These are phyloP conservation scores for Vulpes ferrilata DNA, from an alignment of 2,113 vertebrate genomes.

Conservation along the genomic window DNA sequence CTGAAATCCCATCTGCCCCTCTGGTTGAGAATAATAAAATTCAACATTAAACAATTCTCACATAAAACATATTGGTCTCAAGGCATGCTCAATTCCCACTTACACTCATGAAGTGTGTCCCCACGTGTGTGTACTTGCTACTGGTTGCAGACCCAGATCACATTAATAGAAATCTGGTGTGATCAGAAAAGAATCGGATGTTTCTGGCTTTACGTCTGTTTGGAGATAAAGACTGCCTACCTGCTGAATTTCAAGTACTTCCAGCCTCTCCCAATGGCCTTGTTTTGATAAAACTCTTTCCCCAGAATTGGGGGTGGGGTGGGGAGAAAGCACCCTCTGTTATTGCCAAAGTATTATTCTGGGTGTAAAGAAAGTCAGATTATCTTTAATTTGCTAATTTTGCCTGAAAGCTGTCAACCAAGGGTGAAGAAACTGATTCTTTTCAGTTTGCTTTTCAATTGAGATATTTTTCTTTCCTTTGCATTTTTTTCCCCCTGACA, in stretches of 20 bases:
- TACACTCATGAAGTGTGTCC: not conserved
- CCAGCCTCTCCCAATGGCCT: not conserved
- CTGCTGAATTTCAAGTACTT: slow-evolving; percentile 49
- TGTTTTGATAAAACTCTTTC: not conserved
- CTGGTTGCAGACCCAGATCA: not conserved
- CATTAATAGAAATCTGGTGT: not conserved
- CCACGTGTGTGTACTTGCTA: not conserved
- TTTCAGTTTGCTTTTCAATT: slow-evolving; percentile 39
- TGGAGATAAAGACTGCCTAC: slow-evolving; percentile 36
- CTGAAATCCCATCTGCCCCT: not conserved
- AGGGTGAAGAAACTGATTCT: not conserved
- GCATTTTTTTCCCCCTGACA: accelerated
- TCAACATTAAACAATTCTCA: slow-evolving; percentile 13
- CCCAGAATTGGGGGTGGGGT: not conserved
- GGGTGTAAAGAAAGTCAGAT: not conserved
- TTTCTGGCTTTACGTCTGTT: not conserved
- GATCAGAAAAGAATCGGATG: not conserved
- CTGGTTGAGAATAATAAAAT: not conserved
- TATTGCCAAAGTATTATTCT: not conserved
- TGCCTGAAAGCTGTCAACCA: slow-evolving; percentile 42
- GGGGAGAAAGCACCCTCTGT: not conserved
- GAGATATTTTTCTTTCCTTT: not conserved
- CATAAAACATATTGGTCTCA: not conserved
- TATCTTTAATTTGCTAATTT: slow-evolving; percentile 58
- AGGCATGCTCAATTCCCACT: not conserved